Base-by-base conservation (phyloP, 2,797 vertebrate genomes). In the Eulemur rubriventer region DNA sequence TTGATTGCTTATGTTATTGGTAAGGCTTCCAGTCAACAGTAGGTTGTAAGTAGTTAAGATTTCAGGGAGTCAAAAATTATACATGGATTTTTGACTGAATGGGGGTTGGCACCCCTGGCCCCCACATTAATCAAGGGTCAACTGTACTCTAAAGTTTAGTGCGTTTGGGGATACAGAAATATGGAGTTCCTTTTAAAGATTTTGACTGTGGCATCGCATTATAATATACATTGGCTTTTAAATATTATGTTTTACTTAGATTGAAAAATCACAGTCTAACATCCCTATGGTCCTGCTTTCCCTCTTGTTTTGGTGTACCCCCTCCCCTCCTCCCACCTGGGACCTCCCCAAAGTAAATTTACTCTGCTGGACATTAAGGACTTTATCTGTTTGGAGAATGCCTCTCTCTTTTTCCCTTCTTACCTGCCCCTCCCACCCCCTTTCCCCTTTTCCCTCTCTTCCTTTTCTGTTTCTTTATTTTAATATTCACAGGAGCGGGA, bases 391-490 rank as follows among this genome's bases (percentile, higher is more conserved):
- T 79, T 48, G 14, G 73, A 70, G 24, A 78, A 87, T 85, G 4
- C 0, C 7, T 94, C 57, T 33, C 7, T 35, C 24, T 9, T 20
- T 69, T 35, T 14, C 6, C 22, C 20, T 20, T 43, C 7, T 5
- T 59, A 2, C 38, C 2, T 43, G 16, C 7, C 20, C 6, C 6
- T 18, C 3, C 2, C 0, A 46, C 14, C 3, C 5, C n/a, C 11
- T 18, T 14, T 55, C 20, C 38, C 30, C 57, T 46, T 4, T 14
- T 33, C 35, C 12, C 1, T 5, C 16, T 20, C 22, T 17, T 57
- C 18, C 13, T 38, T 30, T 26, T 12, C 16, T 48, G 16, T 73
- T 38, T 85, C 26, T 80, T 80, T 72, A 14, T 85, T 87, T 82
- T 46, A 88, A 76, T 81, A 13, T 75, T 89, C 30, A 82, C 6